Base-by-base conservation (phyloP, 1,140 invertebrate genomes). In the Atta cephalotes region DNA sequence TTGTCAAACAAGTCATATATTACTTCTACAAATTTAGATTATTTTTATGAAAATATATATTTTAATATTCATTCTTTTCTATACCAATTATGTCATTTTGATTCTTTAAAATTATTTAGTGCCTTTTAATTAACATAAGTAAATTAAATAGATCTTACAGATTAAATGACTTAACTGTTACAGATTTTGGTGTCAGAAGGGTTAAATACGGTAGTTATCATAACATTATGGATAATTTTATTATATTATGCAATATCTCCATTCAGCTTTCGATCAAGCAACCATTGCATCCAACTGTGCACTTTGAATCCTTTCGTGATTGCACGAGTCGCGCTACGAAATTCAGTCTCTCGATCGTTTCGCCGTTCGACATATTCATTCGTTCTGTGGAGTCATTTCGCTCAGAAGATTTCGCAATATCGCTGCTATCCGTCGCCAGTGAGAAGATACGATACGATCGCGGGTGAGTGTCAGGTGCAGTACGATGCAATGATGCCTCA, bases 391-490 rank as follows among this genome's bases (percentile, higher is more conserved):
- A 90, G 79, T 60, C 74, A 51, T 53, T 68, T 79, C 76, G 35
- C 9, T 49, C n/a, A 58, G 53, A 66, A 80, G 49, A 85, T 89
- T 89, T 90, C 76, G 86, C 76, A 90, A 90, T 79, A 76, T 62
- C 9, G 39, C n/a, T 77, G 53, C 49, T 45, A 62, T 58, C 16
- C 39, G 45, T 80, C 71, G 85, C 65, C 53, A 82, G 84, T 39
- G 53, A 87, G 62, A 76, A 63, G 71, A 58, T 14, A 60, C 58
- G 88, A 90, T 90, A 90, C 79, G 70, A 90, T 90, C 89, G 86
- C 89, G 74, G 56, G 56, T 84, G 58, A 65, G 85, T 87, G 86
- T 90, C 89, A 90, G 89, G 89, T 90, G 89, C 89, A 87, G 68
- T 77, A 65, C 77, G 49, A 58, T 77, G 65, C 72, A 76, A 70